Conservation (phyloP, 2,797 vertebrate species). For the Argyrosomus regius region DNA sequence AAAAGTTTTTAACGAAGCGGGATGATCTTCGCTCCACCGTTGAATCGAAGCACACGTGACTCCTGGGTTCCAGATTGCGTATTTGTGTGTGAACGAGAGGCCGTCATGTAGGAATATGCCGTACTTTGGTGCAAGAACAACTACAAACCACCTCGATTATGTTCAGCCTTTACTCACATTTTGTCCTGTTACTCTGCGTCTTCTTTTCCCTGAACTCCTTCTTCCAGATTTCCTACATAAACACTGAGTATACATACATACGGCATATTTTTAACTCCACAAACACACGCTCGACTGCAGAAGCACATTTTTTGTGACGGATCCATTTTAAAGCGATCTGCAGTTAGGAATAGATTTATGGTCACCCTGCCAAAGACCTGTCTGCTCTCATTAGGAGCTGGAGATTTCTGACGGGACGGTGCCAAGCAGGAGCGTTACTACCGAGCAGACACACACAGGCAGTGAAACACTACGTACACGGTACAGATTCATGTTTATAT, state of each 20-base stretch:
- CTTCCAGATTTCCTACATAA: slow-evolving; percentile 23
- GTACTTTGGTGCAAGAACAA: not conserved
- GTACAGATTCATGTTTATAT: slow-evolving; percentile 5
- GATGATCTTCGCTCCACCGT: not conserved
- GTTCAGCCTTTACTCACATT: not conserved
- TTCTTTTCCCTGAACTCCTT: not conserved
- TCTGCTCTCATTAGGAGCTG: slow-evolving; percentile 75
- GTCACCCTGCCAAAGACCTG: slow-evolving; percentile 71
- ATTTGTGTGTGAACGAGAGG: not conserved
- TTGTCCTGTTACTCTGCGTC: not conserved
- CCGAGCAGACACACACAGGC: slow-evolving; percentile 41
- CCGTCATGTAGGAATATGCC: not conserved
- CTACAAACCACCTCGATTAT: not conserved
- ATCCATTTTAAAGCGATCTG: slow-evolving; percentile 72
- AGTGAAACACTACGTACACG: slow-evolving; percentile 21
- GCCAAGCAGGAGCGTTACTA: slow-evolving; percentile 68
- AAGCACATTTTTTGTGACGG: slow-evolving; percentile 61
- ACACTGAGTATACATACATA: slow-evolving; percentile 22
- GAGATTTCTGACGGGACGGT: slow-evolving; percentile 45
- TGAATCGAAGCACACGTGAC: not conserved
- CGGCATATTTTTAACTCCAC: slow-evolving; percentile 52
- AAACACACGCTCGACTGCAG: slow-evolving; percentile 9
- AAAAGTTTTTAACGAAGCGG: not conserved
- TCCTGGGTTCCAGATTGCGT: not conserved
- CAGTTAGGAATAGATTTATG: slow-evolving; percentile 62